Evolutionary conservation across 2,888 invertebrate genomes (phyloP).

Genomic region (Melolontha melolontha): DNA sequence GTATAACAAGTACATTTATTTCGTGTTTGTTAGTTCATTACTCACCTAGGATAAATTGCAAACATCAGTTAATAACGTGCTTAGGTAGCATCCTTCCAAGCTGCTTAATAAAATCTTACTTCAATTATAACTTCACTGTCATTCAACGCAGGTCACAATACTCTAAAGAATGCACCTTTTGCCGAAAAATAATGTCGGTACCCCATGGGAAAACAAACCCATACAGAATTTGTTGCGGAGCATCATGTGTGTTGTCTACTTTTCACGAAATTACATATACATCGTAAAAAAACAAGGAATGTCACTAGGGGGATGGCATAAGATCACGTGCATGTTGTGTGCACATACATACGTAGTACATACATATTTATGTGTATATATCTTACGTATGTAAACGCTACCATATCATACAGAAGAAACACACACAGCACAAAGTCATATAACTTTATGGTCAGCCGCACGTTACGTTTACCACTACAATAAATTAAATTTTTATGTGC

Average conservation of each 20-base stretch:
- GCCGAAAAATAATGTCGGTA: constrained; percentile 4
- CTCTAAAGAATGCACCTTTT: too few relatives aligned
- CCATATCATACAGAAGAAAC: constrained; percentile 34
- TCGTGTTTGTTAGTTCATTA: too few relatives aligned
- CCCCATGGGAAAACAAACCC: constrained; percentile 1
- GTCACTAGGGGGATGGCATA: constrained; percentile 19
- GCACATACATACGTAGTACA: constrained; percentile 4
- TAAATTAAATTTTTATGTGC: constrained; percentile 38
- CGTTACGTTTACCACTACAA: constrained; percentile 36
- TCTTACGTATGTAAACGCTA: not conserved
- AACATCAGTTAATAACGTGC: too few relatives aligned
- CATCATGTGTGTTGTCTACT: constrained; percentile 36
- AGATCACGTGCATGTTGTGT: constrained; percentile 6
- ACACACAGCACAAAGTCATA: constrained; percentile 35
- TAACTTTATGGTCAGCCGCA: constrained; percentile 36
- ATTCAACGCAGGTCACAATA: too few relatives aligned
- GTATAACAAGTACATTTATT: too few relatives aligned
- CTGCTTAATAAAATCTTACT: too few relatives aligned
- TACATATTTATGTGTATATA: constrained; percentile 11
- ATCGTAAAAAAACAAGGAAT: constrained; percentile 35
- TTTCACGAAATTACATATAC: constrained; percentile 33
- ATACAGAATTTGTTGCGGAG: constrained; percentile 21
- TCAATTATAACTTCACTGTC: too few relatives aligned
- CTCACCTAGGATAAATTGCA: too few relatives aligned
- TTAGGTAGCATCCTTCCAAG: too few relatives aligned